Conservation (phyloP, 2,888 invertebrate genomes). For the Oscheius myriophilus region DNA sequence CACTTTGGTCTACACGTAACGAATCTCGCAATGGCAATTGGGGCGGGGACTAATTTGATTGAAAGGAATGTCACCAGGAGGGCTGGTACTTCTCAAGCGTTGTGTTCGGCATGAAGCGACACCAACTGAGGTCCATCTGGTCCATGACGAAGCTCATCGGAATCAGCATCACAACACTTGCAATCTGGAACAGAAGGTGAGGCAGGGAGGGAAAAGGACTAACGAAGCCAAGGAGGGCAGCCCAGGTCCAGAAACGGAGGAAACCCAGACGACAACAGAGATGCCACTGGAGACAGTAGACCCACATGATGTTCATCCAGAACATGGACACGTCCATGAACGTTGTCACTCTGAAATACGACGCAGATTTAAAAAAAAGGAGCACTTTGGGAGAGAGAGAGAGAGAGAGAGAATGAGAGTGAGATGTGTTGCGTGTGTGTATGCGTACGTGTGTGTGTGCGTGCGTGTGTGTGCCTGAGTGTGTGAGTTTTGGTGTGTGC, state of each 20-base stretch:
- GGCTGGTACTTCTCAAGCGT: conserved; percentile 53
- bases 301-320: conserved; percentile 62
- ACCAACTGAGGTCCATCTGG: conserved; percentile 65
- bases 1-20: conserved; percentile 16
- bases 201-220: not conserved
- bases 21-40: conserved; percentile 2
- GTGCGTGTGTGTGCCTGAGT: too few relatives aligned
- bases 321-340: conserved; percentile 66
- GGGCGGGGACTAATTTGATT: not conserved
- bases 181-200: conserved; percentile 36
- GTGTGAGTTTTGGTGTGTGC: too few relatives aligned
- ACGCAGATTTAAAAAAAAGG: not conserved
- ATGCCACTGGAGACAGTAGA: conserved; percentile 64
- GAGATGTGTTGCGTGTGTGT: too few relatives aligned
- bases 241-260: conserved; percentile 45
- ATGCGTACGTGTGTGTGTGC: too few relatives aligned
- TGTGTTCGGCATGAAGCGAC: conserved; percentile 48
- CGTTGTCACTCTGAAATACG: conserved; percentile 54
- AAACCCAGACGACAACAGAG: conserved; percentile 61
- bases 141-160: conserved; percentile 64
- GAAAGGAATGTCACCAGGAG: conserved; percentile 37
- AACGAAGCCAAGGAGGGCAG: conserved; percentile 32
- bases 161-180: conserved; percentile 50
- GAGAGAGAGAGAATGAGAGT: too few relatives aligned
- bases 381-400: not conserved